phyloP scores from a whole-genome alignment of 2,888 invertebrate genomes.

The Endomychus coccineus region DNA sequence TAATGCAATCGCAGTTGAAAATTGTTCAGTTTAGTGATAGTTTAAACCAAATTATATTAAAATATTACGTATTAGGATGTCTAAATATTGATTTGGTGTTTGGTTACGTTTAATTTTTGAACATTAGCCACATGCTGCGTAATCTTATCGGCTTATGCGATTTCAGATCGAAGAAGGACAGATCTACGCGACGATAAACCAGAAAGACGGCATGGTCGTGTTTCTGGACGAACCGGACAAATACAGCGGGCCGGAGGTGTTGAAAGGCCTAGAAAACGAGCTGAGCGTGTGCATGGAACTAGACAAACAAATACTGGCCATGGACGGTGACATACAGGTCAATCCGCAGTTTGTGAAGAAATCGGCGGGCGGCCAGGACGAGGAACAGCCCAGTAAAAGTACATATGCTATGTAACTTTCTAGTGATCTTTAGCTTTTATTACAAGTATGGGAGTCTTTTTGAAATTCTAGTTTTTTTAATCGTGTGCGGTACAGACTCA shows the following conservation, averaged over 20 bases:
- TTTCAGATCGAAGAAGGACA: constrained; percentile 89
- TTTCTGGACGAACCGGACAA: constrained; percentile 95
- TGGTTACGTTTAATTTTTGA: not conserved
- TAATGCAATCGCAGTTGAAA: too few relatives aligned
- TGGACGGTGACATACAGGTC: constrained; percentile 92
- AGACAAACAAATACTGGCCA: constrained; percentile 79
- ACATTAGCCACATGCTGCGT: constrained; percentile 2
- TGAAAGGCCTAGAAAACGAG: constrained; percentile 79
- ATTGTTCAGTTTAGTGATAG: too few relatives aligned
- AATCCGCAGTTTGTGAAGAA: constrained; percentile 66
- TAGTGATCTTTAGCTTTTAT: constrained; percentile 6
- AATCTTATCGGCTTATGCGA: constrained; percentile 5
- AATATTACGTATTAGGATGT: too few relatives aligned
- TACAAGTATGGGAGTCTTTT: too few relatives aligned
- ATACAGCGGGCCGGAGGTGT: constrained; percentile 82
- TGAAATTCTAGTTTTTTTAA: too few relatives aligned
- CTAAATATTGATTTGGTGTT: too few relatives aligned
- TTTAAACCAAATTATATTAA: too few relatives aligned
- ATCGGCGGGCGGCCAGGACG: constrained; percentile 41
- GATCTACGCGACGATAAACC: constrained; percentile 94
- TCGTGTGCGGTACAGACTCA: too few relatives aligned
- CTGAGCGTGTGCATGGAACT: constrained; percentile 80
- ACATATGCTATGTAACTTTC: constrained; percentile 44
- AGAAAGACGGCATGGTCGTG: constrained; percentile 96
- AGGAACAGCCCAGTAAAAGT: constrained; percentile 42